Conservation (phyloP, 2,888 invertebrate species). For the Celastrina argiolus region DNA sequence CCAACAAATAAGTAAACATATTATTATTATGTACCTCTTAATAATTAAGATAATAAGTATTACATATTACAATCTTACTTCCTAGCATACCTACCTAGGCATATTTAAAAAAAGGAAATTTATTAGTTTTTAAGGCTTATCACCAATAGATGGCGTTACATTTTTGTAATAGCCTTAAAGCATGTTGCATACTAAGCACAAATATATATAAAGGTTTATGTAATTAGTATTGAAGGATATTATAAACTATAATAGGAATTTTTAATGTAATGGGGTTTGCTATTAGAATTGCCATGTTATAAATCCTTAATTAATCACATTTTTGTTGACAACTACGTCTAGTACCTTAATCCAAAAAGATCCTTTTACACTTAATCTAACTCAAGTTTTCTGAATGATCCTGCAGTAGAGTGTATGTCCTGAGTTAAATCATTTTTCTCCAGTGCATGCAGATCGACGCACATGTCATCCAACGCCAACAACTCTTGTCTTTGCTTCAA, state of each 20-base stretch:
- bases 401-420: constrained; percentile 86
- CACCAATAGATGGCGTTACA: no score
- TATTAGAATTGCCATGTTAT: neutral
- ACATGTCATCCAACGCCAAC: constrained; percentile 86
- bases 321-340: neutral
- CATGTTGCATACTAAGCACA: no score
- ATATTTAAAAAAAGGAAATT: no score
- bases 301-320: neutral
- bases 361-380: constrained; percentile 77
- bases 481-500: constrained; percentile 81
- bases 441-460: constrained; percentile 81
- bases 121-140: no score
- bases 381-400: constrained; percentile 90
- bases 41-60: neutral
- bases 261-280: neutral
- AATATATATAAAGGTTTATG: no score
- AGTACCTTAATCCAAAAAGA: neutral
- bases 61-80: neutral
- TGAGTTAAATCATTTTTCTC: constrained; percentile 80
- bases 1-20: neutral
- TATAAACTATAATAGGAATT: no score
- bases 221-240: no score
- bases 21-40: neutral
- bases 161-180: no score
- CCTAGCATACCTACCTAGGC: no score